These are phyloP conservation scores for Nipponia nippon DNA, from an alignment of 2,113 vertebrate genomes.

Conservation along the genomic window DNA sequence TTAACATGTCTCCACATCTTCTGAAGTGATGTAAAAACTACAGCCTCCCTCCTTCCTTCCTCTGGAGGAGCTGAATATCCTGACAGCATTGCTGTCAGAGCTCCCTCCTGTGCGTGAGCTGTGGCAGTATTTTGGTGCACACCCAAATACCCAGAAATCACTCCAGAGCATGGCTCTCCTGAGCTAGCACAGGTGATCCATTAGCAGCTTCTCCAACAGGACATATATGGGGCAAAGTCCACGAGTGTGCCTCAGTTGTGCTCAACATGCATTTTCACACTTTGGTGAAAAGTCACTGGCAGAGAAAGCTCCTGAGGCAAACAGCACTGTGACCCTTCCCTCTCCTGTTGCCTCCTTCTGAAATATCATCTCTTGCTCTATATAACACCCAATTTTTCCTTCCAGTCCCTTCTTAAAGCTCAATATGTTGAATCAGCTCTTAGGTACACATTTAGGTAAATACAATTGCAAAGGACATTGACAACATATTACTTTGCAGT, in stretches of 20 bases:
- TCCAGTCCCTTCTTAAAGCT: background rate
- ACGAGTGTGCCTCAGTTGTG: background rate
- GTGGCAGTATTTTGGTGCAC: background rate
- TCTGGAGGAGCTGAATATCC: background rate
- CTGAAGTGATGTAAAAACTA: background rate
- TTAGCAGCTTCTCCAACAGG: background rate
- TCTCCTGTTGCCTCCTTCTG: background rate
- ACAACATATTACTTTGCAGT: background rate
- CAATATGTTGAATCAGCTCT: background rate
- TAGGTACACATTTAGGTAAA: background rate
- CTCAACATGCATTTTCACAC: background rate
- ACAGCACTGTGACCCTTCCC: background rate
- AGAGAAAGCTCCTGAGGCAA: background rate
- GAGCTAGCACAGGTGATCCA: background rate
- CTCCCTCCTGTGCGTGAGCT: background rate
- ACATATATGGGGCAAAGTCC: background rate
- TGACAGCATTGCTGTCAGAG: background rate
- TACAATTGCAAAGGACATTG: background rate
- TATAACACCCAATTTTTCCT: background rate
- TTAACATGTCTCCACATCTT: background rate
- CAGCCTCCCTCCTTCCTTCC: background rate
- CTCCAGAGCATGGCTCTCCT: accelerated
- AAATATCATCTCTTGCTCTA: background rate
- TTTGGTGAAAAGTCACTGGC: background rate
- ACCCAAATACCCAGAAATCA: background rate